These are phyloP conservation scores for Drymodes brunneopygia DNA, from an alignment of 2,113 vertebrate species.

Conservation along the genomic window DNA sequence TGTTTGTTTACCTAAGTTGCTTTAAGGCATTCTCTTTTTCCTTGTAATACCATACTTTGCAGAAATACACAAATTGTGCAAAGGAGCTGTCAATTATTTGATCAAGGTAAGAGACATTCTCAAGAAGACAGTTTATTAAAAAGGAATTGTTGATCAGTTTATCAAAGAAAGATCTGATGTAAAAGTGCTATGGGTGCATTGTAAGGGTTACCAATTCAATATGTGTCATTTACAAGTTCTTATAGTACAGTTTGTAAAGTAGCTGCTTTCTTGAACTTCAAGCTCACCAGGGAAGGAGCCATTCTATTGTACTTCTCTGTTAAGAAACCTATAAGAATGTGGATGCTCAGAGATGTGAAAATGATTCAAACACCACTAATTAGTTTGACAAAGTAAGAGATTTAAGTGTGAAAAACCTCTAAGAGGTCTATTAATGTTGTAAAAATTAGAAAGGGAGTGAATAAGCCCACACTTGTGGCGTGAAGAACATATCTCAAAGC, in stretches of 20 bases:
- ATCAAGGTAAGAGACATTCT: background rate
- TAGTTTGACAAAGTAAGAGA: background rate
- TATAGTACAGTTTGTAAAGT: background rate
- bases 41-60: background rate
- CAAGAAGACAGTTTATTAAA: background rate
- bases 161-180: background rate
- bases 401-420: background rate
- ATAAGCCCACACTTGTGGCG: background rate
- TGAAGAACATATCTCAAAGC: background rate
- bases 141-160: background rate
- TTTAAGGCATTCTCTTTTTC: background rate
- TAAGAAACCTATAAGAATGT: background rate
- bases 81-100: background rate
- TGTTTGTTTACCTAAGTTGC: background rate
- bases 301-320: background rate
- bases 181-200: background rate
- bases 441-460: background rate
- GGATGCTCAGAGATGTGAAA: background rate
- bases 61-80: background rate
- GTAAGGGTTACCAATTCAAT: background rate
- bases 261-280: background rate
- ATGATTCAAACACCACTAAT: slow-evolving; percentile 5
- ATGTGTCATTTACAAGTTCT: background rate
- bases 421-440: background rate
- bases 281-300: background rate